A percentile compares a stretch with the other conserved stretches of the same genome.
Evolutionary conservation across 2,888 invertebrate genomes (phyloP).

Genomic region (Acheta domesticus): DNA sequence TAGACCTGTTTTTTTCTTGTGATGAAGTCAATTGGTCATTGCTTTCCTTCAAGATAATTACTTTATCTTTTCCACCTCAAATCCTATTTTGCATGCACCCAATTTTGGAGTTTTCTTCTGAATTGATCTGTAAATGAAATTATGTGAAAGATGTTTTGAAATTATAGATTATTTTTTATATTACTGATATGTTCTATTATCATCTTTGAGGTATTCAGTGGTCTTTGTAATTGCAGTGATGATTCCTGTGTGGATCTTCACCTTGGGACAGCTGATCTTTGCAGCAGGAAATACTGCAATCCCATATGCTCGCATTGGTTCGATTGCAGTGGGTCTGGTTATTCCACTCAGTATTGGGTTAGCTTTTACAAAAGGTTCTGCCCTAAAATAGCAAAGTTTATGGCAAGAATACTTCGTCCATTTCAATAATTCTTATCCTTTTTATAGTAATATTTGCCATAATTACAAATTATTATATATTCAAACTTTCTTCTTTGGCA

Average conservation of each 20-base stretch:
- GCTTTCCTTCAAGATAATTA: too few relatives aligned
- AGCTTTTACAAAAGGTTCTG: slow-evolving; percentile 63
- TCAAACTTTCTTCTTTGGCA: slow-evolving; percentile 80
- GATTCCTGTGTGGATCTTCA: slow-evolving; percentile 90
- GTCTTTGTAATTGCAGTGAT: slow-evolving; percentile 55
- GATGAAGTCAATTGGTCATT: too few relatives aligned
- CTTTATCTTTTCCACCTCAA: too few relatives aligned
- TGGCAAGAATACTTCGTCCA: slow-evolving; percentile 79
- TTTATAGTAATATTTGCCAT: slow-evolving; percentile 85
- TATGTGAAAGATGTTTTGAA: too few relatives aligned
- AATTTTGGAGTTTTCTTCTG: too few relatives aligned
- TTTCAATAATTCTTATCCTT: slow-evolving; percentile 72
- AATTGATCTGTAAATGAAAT: too few relatives aligned
- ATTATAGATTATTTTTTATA: too few relatives aligned
- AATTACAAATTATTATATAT: slow-evolving; percentile 84
- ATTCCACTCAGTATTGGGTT: slow-evolving; percentile 71
- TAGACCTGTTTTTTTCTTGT: too few relatives aligned
- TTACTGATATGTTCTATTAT: too few relatives aligned
- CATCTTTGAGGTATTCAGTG: too few relatives aligned
- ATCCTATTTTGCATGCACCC: too few relatives aligned
- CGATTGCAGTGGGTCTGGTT: slow-evolving; percentile 70
- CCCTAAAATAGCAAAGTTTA: slow-evolving; percentile 63
- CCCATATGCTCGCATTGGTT: slow-evolving; percentile 73
- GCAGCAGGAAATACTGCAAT: slow-evolving; percentile 66
- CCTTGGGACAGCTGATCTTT: slow-evolving; percentile 74